Base-by-base conservation (phyloP, 2,888 invertebrate genomes). In the Microdon myrmicae region DNA sequence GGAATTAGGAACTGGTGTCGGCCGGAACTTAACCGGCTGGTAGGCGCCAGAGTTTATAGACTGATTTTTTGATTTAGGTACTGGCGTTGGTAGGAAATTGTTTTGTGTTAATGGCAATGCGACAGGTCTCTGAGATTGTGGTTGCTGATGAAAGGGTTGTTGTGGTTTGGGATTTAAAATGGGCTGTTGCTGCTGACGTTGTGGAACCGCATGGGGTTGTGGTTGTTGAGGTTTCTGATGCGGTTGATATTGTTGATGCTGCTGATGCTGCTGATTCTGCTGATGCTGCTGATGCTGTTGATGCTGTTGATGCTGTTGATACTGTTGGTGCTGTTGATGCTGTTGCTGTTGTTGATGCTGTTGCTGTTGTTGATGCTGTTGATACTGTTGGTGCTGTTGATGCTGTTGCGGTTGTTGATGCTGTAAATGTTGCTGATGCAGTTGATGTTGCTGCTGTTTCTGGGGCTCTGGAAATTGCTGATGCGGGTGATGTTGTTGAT, bases 191-290 rank as follows among this genome's bases (percentile, higher is more conserved):
- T 34, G 56, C 17, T 25, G 61, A 2, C 51, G 32, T 13, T 35
- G 20, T 3, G n/a, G 23, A 14, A 32, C 16, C 8, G 16, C 12
- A n/a, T 35, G 48, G 2, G 10, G 20, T 23, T 37, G 34, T 8
- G 32, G 22, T 4, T 58, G 47, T 68, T 83, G 84, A 4, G 84
- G 83, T 56, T 83, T 77, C 51, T 83, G 84, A 72, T 83, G 83
- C 55, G 81, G 71, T 6, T 43, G 20, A 82, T 83, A 69, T 78
- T 81, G 20, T 13, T 80, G 79, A 14, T 58, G 67, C 7, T 54
- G 51, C 32, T 45, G 43, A 14, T 31, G 53, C 37, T 31, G 45
- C 14, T 67, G 53, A 5, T 47, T 41, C 12, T 47, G 39, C 7
- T 22, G 35, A 10, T 56, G 58, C 12, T 39, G 45, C 6, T 35